Percentiles rank a stretch among this genome's conserved stretches.
phyloP scores from a whole-genome alignment of 1,140 invertebrate genomes.

The Euwallacea fornicatus region DNA sequence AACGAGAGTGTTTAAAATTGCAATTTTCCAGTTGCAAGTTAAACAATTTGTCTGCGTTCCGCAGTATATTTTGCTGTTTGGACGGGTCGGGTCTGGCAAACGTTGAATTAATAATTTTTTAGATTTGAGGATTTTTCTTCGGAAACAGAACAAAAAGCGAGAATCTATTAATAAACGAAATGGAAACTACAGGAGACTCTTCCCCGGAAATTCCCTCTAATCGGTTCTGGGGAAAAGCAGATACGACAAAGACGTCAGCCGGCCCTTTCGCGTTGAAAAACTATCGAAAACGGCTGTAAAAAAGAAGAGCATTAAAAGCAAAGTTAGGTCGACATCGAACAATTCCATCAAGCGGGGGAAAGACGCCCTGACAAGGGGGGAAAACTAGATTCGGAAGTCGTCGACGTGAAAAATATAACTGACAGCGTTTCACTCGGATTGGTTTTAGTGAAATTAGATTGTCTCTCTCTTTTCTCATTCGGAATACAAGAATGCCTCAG shows the following conservation, averaged over 20 bases:
- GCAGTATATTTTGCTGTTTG: slow-evolving; percentile 6
- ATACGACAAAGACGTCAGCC: slow-evolving; percentile 13
- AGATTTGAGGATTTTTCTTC: slow-evolving; percentile 2
- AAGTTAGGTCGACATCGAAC: slow-evolving; percentile 38
- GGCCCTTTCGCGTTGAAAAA: slow-evolving; percentile 20
- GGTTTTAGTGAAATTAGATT: slow-evolving; percentile 29
- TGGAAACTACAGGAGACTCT: slow-evolving; percentile 9
- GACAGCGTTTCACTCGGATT: slow-evolving; percentile 11
- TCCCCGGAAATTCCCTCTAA: slow-evolving; percentile 25
- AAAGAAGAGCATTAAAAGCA: slow-evolving; percentile 39
- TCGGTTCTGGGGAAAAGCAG: slow-evolving; percentile 22
- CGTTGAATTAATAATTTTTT: not conserved
- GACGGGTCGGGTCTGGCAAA: slow-evolving; percentile 9
- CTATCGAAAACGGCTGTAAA: slow-evolving; percentile 29
- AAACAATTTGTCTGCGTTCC: slow-evolving; percentile 20
- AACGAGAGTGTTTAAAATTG: not conserved
- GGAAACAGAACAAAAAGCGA: not conserved
- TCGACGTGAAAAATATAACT: slow-evolving; percentile 28
- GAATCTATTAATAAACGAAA: not conserved
- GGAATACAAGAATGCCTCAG: not conserved
- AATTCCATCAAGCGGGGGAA: slow-evolving; percentile 33
- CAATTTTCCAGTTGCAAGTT: not conserved
- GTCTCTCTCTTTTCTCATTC: slow-evolving; percentile 10
- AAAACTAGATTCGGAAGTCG: slow-evolving; percentile 31
- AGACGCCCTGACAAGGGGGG: slow-evolving; percentile 12